These are phyloP conservation scores for Mirza zaza DNA, from an alignment of 2,113 vertebrate species.

Conservation along the genomic window DNA sequence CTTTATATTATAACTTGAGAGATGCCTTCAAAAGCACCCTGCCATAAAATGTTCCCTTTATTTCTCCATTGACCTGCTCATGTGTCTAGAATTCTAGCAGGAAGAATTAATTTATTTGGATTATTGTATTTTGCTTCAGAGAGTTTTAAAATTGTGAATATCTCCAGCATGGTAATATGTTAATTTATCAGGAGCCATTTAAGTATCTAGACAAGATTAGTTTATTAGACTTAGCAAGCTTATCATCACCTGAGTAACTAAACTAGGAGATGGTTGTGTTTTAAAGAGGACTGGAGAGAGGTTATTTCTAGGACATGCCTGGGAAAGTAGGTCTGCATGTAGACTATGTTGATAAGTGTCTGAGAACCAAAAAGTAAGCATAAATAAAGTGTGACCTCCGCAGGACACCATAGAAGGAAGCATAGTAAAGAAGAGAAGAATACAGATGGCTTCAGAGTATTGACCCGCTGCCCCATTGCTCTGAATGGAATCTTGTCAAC, in stretches of 20 bases:
- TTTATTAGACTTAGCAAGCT: not conserved
- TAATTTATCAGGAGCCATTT: not conserved
- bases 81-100: not conserved
- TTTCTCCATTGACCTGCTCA: not conserved
- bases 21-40: not conserved
- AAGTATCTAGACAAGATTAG: not conserved
- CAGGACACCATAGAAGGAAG: not conserved
- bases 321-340: not conserved
- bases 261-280: not conserved
- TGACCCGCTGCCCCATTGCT: not conserved
- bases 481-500: not conserved
- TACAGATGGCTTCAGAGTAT: not conserved
- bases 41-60: not conserved
- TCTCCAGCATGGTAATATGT: not conserved
- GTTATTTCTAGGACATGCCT: not conserved
- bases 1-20: not conserved
- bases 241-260: not conserved
- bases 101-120: not conserved
- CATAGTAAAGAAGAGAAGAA: not conserved
- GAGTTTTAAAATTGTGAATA: constrained; percentile 18
- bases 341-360: not conserved
- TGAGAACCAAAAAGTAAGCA: not conserved
- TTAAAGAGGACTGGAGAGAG: not conserved
- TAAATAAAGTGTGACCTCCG: not conserved
- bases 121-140: constrained; percentile 16